Evolutionary conservation across 1,140 invertebrate genomes (phyloP), one percentile per base, ranked within the genome.

Genomic region (Idris sp.): DNA sequence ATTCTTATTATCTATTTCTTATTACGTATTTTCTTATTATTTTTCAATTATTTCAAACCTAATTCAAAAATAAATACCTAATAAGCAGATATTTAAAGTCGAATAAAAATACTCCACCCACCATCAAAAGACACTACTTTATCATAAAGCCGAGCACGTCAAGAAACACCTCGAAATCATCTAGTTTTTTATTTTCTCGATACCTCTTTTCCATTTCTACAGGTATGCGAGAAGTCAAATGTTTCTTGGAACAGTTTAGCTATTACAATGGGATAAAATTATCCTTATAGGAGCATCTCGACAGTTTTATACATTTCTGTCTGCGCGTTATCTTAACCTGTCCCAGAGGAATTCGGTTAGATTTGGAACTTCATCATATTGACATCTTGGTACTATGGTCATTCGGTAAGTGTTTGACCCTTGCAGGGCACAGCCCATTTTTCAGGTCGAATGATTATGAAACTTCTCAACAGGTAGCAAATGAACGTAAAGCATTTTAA

Each of bases 401-500:
- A 38, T 15, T 30, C 9, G 22, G n/a, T 36, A 49, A 62, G 49
- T 62, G 41, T 49, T 22, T 25, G 58, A 51, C 36, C 36, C 15
- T 59, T 18, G 10, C 13, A 7, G 9, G 10, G n/a, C 22, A 8
- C 14, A 0, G 58, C 46, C 26, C 15, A 51, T 62, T 43, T 62
- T 51, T 62, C 46, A 41, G 56, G 15, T 41, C 28, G 11, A 31
- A 1, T 8, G 15, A 51, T 62, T 51, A 43, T 43, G 44, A 51
- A 51, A 51, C 46, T 5, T 10, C 10, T 46, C 44, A 49, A 49
- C 58, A 40, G 44, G 58, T 61, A 61, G 58, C 58, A 40, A 58
- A 40, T 26, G 25, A 5, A 33, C 15, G 38, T n/a, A 28, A 59
- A 59, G 10, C 13, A 8, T 62, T 19, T 62, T 51, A 51, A 61